These are phyloP conservation scores for Pygathrix nemaeus DNA, from an alignment of 2,113 vertebrate genomes.

Conservation along the genomic window DNA sequence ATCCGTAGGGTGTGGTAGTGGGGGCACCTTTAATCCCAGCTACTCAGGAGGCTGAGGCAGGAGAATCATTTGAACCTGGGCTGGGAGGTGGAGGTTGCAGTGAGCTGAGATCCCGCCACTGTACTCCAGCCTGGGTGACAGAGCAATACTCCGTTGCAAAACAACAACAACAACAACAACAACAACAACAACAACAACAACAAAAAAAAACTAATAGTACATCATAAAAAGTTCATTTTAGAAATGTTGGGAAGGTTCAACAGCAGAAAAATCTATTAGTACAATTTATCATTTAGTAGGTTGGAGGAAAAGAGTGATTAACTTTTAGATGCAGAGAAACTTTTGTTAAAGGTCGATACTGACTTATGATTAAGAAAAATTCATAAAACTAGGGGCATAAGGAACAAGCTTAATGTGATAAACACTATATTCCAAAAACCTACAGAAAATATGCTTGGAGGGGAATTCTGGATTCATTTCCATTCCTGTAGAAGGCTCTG, in stretches of 20 bases:
- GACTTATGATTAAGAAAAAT: neutral
- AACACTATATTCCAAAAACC: neutral
- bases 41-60: no score
- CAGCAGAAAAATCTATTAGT: neutral
- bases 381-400: neutral
- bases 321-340: neutral
- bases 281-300: neutral
- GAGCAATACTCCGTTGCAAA: no score
- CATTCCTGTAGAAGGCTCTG: neutral
- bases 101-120: no score
- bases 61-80: no score
- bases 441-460: neutral
- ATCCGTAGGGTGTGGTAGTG: no score
- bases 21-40: no score
- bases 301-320: neutral
- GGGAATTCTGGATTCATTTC: neutral
- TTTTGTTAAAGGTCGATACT: neutral
- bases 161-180: no score
- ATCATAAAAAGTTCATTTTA: conserved; percentile 16
- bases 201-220: neutral
- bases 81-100: no score
- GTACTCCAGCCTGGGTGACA: no score
- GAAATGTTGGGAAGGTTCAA: neutral
- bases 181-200: no score
- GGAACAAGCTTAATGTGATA: neutral